Evolutionary conservation across 1,140 invertebrate species (phyloP).

Genomic region (Popillia japonica): DNA sequence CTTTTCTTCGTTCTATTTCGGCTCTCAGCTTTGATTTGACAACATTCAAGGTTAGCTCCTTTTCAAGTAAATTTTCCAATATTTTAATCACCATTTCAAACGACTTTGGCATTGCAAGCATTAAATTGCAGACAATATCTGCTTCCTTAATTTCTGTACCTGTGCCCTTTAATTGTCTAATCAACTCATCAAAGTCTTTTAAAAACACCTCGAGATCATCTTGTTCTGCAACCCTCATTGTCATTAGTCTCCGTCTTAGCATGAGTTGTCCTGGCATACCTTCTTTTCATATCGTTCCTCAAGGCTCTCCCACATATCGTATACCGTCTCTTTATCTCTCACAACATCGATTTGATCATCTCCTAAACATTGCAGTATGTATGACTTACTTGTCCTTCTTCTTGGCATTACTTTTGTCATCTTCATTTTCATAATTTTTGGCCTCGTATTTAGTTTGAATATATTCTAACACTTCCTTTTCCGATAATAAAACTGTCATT

Average conservation of each 20-base stretch:
- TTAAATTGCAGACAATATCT: conserved; percentile 43
- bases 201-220: conserved; percentile 42
- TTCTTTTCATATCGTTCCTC: too few relatives aligned
- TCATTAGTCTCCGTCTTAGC: conserved; percentile 43
- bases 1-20: conserved; percentile 13
- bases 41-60: background rate
- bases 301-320: conserved; percentile 43
- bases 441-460: conserved; percentile 5
- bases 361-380: conserved; percentile 42
- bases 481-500: conserved; percentile 41
- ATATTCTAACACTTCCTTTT: conserved; percentile 39
- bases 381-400: conserved; percentile 26
- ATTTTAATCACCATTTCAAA: conserved; percentile 43
- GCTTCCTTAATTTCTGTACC: conserved; percentile 39
- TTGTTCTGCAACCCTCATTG: conserved; percentile 43
- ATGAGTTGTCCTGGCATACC: too few relatives aligned
- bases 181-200: conserved; percentile 41
- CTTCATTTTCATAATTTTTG: background rate
- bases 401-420: conserved; percentile 18
- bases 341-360: conserved; percentile 38
- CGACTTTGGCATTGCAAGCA: conserved; percentile 40
- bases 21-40: background rate
- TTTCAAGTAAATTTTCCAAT: conserved; percentile 37
- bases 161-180: conserved; percentile 43
- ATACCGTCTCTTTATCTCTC: conserved; percentile 37